These are phyloP conservation scores for Drosophila subpulchrella DNA, from an alignment of 1,140 invertebrate genomes.

Conservation along the genomic window DNA sequence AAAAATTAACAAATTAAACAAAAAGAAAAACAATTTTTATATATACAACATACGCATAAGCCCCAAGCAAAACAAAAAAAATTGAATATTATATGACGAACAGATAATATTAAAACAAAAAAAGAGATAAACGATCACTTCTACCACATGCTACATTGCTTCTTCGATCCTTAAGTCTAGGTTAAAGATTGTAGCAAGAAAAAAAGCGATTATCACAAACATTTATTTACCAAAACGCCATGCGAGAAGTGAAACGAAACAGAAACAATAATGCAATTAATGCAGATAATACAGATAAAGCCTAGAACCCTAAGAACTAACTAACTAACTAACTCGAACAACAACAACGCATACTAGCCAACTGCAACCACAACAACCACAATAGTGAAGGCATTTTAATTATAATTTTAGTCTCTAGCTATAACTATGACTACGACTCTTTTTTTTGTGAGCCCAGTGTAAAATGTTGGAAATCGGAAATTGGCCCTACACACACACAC, in stretches of 20 bases:
- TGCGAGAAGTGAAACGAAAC: conserved; percentile 63
- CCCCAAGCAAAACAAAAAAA: conserved; percentile 22
- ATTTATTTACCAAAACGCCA: conserved; percentile 31
- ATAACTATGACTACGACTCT: conserved; percentile 34
- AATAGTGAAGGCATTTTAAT: conserved; percentile 56
- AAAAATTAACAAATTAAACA: conserved; percentile 37
- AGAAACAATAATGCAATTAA: conserved; percentile 45
- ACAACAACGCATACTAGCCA: conserved; percentile 75
- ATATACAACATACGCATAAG: conserved; percentile 51
- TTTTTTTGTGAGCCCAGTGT: conserved; percentile 63
- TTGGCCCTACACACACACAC: conserved; percentile 17
- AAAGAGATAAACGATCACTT: conserved; percentile 31
- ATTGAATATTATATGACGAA: conserved; percentile 25
- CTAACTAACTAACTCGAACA: conserved; percentile 63
- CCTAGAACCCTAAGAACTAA: conserved; percentile 55
- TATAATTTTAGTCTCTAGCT: conserved; percentile 50
- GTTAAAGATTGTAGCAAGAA: conserved; percentile 46
- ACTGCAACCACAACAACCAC: conserved; percentile 46
- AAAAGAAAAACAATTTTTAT: conserved; percentile 53
- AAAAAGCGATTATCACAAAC: conserved; percentile 32
- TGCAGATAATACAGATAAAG: conserved; percentile 41
- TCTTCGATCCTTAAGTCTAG: conserved; percentile 52
- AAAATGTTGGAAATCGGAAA: conserved; percentile 61
- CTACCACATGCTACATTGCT: conserved; percentile 20
- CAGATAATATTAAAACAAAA: conserved; percentile 20